A percentile compares a stretch with the other conserved stretches of the same genome.
Evolutionary conservation across 2,797 vertebrate genomes (phyloP).

Genomic region (Enteromius radiatus): DNA sequence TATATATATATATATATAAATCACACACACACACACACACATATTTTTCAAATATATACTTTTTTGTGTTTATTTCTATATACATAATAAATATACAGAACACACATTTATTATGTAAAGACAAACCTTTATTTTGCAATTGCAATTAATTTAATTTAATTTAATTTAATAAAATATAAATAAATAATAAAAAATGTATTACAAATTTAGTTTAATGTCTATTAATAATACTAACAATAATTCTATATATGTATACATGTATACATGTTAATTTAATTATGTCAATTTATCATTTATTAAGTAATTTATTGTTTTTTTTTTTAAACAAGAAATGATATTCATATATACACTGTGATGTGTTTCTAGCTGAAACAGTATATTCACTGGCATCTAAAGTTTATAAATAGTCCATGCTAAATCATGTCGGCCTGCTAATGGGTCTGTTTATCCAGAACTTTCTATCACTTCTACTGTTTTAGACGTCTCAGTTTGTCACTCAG

Average conservation of each 20-base stretch:
- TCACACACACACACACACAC: no score
- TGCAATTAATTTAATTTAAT: no score
- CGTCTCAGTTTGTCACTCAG: slow-evolving; percentile 5
- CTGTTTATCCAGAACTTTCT: background rate
- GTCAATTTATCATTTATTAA: background rate
- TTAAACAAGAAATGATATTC: background rate
- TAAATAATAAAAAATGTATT: no score
- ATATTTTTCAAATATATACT: no score
- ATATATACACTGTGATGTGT: background rate
- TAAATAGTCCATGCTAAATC: background rate
- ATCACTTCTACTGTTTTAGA: background rate
- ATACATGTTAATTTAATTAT: background rate
- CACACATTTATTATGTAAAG: no score
- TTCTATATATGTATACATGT: no score
- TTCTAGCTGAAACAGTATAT: background rate
- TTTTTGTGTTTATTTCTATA: no score
- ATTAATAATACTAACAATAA: no score
- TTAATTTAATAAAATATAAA: background rate
- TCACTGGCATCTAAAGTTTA: background rate
- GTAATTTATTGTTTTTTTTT: background rate
- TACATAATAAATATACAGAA: no score
- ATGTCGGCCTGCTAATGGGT: background rate
- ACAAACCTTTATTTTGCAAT: no score
- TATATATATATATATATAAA: no score
- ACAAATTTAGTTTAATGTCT: no score